phyloP scores from a whole-genome alignment of 2,888 invertebrate species.

The Plebejus argus region DNA sequence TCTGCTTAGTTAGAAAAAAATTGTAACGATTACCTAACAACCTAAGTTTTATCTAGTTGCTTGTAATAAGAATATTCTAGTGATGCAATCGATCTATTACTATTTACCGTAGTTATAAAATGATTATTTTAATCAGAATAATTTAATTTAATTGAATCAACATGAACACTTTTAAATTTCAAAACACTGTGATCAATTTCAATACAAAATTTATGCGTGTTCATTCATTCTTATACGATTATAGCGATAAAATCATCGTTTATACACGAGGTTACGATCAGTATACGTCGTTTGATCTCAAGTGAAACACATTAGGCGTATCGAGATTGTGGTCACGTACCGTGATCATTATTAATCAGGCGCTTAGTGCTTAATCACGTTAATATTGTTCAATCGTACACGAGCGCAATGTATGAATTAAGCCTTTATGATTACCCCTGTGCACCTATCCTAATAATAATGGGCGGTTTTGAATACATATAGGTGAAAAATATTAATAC shows the following conservation, averaged over 20 bases:
- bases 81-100: too few relatives aligned
- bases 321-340: slow-evolving; percentile 20
- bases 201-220: too few relatives aligned
- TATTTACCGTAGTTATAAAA: too few relatives aligned
- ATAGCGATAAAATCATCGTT: background rate
- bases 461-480: background rate
- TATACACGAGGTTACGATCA: background rate
- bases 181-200: too few relatives aligned
- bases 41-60: too few relatives aligned
- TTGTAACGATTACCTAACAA: too few relatives aligned
- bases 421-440: background rate
- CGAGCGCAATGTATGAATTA: background rate
- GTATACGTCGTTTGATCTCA: slow-evolving; percentile 9
- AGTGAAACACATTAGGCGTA: slow-evolving; percentile 17
- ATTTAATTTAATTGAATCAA: too few relatives aligned
- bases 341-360: slow-evolving; percentile 23
- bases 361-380: slow-evolving; percentile 7
- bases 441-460: background rate
- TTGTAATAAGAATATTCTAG: too few relatives aligned
- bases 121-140: too few relatives aligned
- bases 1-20: too few relatives aligned
- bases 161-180: too few relatives aligned
- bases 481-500: background rate
- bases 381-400: slow-evolving; percentile 19
- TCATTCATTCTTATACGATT: background rate